phyloP scores from a whole-genome alignment of 2,113 vertebrate genomes.

The Myotis yumanensis region DNA sequence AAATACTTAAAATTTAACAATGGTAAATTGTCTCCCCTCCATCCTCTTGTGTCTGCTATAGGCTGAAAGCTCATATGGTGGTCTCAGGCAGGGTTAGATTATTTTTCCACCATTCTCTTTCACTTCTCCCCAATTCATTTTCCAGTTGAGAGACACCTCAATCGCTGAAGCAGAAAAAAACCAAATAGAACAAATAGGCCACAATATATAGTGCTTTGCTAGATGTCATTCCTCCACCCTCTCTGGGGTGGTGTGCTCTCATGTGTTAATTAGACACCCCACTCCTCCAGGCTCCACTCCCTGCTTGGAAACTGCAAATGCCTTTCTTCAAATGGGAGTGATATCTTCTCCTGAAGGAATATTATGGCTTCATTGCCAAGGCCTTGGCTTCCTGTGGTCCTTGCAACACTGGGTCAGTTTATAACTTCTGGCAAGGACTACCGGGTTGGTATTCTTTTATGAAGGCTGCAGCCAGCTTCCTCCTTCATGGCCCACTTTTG shows the following conservation, averaged over 20 bases:
- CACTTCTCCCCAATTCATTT: not conserved
- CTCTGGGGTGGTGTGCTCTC: not conserved
- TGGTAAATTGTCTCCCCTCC: not conserved
- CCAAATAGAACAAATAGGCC: not conserved
- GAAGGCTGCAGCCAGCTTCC: not conserved
- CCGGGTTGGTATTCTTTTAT: not conserved
- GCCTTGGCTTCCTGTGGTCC: fast-evolving
- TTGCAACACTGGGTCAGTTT: not conserved
- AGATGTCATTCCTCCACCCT: not conserved
- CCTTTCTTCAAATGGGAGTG: not conserved
- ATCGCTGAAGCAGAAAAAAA: not conserved
- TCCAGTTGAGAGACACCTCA: not conserved
- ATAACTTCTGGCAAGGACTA: not conserved
- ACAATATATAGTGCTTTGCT: not conserved
- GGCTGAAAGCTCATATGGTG: not conserved
- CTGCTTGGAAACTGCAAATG: not conserved
- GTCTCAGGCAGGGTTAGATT: not conserved
- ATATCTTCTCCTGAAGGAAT: fast-evolving
- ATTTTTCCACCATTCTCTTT: not conserved
- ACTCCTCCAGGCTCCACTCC: fast-evolving
- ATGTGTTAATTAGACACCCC: not conserved
- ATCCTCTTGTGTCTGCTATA: not conserved
- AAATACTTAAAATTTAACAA: not conserved
- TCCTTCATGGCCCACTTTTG: not conserved
- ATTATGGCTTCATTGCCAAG: not conserved